phyloP scores from a whole-genome alignment of 2,113 vertebrate species.

The Corythoichthys intestinalis region DNA sequence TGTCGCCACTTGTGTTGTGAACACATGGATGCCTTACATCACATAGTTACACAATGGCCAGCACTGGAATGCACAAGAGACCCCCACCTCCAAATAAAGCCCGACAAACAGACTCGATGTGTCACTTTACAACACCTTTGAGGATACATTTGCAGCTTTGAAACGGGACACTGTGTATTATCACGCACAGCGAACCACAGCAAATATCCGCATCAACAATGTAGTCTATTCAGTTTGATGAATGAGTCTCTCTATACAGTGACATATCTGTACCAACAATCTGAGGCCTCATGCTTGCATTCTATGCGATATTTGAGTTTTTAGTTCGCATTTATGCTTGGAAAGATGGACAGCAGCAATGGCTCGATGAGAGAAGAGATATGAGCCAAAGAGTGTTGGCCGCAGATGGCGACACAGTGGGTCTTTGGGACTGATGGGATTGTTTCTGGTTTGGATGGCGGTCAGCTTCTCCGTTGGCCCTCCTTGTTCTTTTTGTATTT shows the following conservation, averaged over 20 bases:
- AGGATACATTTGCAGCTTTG: slow-evolving; percentile 23
- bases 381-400: slow-evolving; percentile 34
- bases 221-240: background rate
- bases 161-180: slow-evolving; percentile 14
- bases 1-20: slow-evolving; percentile 40
- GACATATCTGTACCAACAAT: background rate
- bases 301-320: background rate
- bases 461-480: slow-evolving; percentile 57
- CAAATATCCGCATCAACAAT: background rate
- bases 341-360: slow-evolving; percentile 23
- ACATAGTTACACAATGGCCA: slow-evolving; percentile 65
- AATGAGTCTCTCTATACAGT: background rate
- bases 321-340: background rate
- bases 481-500: slow-evolving; percentile 35
- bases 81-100: slow-evolving; percentile 27
- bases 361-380: slow-evolving; percentile 13
- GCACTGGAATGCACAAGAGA: slow-evolving; percentile 44
- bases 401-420: slow-evolving; percentile 75
- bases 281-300: background rate
- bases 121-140: slow-evolving; percentile 32
- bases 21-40: slow-evolving; percentile 64
- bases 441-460: slow-evolving; percentile 65
- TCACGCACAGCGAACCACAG: background rate
- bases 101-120: slow-evolving; percentile 12
- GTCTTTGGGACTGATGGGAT: slow-evolving; percentile 64